Evolutionary conservation across 1,140 invertebrate genomes (phyloP).

Genomic region (Helicoverpa zea): DNA sequence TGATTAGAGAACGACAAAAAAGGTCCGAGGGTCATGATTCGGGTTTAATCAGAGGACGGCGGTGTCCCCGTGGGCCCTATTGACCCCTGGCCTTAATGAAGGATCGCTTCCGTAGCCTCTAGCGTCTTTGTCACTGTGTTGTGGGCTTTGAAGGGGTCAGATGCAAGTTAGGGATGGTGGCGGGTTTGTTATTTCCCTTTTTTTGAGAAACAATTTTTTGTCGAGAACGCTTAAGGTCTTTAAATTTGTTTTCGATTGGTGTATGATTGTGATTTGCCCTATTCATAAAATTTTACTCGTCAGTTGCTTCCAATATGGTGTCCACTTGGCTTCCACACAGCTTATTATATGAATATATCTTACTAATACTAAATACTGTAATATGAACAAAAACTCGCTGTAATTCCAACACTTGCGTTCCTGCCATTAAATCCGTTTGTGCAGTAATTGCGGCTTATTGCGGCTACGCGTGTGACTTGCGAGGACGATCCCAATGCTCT

Average conservation of each 20-base stretch:
- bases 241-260: too few relatives aligned
- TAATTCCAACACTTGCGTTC: background rate
- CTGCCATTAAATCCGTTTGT: background rate
- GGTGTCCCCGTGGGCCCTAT: constrained; percentile 54
- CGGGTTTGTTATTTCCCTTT: background rate
- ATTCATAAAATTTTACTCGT: too few relatives aligned
- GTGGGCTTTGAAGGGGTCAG: constrained; percentile 48
- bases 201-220: background rate
- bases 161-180: constrained; percentile 5
- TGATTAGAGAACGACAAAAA: constrained; percentile 58
- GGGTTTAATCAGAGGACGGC: constrained; percentile 55
- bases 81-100: constrained; percentile 76
- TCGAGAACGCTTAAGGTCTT: too few relatives aligned
- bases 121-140: constrained; percentile 71
- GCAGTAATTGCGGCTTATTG: constrained; percentile 31
- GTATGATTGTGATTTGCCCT: too few relatives aligned
- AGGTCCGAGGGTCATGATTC: constrained; percentile 52
- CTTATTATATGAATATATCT: too few relatives aligned
- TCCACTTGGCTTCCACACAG: too few relatives aligned
- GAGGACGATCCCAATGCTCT: constrained; percentile 8
- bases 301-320: too few relatives aligned
- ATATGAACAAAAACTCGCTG: background rate
- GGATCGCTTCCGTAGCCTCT: constrained; percentile 64
- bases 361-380: too few relatives aligned
- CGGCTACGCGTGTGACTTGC: background rate